phyloP scores from a whole-genome alignment of 2,113 vertebrate species.

The Rousettus leschenaultii region DNA sequence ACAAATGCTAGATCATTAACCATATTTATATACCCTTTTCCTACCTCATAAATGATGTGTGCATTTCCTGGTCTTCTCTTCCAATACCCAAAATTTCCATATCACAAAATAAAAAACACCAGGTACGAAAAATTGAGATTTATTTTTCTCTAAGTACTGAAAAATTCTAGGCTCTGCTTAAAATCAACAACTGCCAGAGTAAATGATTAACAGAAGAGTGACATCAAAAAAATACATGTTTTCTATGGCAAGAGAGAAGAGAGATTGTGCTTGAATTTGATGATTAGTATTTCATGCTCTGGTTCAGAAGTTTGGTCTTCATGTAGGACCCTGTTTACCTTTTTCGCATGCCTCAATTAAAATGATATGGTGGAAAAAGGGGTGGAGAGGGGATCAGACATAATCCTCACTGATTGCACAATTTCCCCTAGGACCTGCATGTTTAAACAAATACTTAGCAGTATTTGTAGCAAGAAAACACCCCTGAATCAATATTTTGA shows the following conservation, averaged over 20 bases:
- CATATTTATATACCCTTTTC: conserved; percentile 20
- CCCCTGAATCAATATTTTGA: conserved; percentile 60
- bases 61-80: conserved; percentile 34
- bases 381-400: not conserved
- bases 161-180: conserved; percentile 27
- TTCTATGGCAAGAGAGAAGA: conserved; percentile 19
- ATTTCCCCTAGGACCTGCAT: not conserved
- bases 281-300: conserved; percentile 23
- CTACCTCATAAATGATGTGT: conserved; percentile 15
- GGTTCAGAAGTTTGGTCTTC: conserved; percentile 23
- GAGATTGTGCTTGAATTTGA: conserved; percentile 24
- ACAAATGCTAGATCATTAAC: conserved; percentile 28
- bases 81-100: not conserved
- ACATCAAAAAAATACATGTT: conserved; percentile 35
- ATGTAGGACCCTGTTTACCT: not conserved
- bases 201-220: conserved; percentile 56
- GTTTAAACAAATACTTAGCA: conserved; percentile 59
- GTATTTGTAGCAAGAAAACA: conserved; percentile 48
- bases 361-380: not conserved
- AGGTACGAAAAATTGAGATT: conserved; percentile 8
- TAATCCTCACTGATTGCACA: conserved; percentile 49
- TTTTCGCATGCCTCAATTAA: not conserved
- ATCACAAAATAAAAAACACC: conserved; percentile 14
- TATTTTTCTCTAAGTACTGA: conserved; percentile 1
- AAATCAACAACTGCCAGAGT: conserved; percentile 42